Percentiles rank a stretch among this genome's conserved stretches.
These are phyloP conservation scores for Fopius arisanus DNA, from an alignment of 1,140 invertebrate species.

Conservation along the genomic window DNA sequence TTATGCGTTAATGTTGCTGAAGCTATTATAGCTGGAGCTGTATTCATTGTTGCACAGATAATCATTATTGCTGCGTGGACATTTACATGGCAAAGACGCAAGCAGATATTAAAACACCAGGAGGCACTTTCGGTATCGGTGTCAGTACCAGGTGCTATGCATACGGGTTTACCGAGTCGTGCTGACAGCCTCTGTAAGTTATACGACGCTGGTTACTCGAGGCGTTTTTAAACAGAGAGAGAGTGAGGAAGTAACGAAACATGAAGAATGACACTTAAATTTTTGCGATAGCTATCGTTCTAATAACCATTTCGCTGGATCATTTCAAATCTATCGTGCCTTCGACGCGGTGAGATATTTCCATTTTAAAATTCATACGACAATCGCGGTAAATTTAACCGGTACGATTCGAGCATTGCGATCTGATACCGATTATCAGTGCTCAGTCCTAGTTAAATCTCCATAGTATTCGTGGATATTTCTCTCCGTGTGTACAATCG, in stretches of 20 bases:
- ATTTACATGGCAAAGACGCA: slow-evolving; percentile 81
- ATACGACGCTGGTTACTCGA: slow-evolving; percentile 84
- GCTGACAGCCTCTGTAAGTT: slow-evolving; percentile 85
- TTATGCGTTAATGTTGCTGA: slow-evolving; percentile 81
- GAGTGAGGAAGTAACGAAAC: neutral
- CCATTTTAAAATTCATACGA: too few relatives aligned
- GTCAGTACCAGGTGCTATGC: slow-evolving; percentile 63
- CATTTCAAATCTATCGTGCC: neutral
- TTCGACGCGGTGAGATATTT: too few relatives aligned
- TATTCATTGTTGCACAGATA: slow-evolving; percentile 84
- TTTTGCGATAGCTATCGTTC: neutral
- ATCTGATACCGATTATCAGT: too few relatives aligned
- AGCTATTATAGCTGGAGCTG: slow-evolving; percentile 80
- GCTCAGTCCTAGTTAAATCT: too few relatives aligned
- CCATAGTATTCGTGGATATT: too few relatives aligned
- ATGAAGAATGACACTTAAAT: neutral
- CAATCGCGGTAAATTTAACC: too few relatives aligned
- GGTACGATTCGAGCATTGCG: too few relatives aligned
- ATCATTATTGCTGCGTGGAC: slow-evolving; percentile 84
- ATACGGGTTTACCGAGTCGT: slow-evolving; percentile 68
- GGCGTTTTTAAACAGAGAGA: slow-evolving; percentile 72
- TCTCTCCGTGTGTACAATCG: too few relatives aligned
- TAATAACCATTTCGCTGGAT: neutral
- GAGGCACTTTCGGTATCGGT: slow-evolving; percentile 67
- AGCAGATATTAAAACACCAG: slow-evolving; percentile 68